Evolutionary conservation across 2,888 invertebrate genomes (phyloP), one percentile per base, ranked within the genome.

Genomic region (Baronia brevicornis): DNA sequence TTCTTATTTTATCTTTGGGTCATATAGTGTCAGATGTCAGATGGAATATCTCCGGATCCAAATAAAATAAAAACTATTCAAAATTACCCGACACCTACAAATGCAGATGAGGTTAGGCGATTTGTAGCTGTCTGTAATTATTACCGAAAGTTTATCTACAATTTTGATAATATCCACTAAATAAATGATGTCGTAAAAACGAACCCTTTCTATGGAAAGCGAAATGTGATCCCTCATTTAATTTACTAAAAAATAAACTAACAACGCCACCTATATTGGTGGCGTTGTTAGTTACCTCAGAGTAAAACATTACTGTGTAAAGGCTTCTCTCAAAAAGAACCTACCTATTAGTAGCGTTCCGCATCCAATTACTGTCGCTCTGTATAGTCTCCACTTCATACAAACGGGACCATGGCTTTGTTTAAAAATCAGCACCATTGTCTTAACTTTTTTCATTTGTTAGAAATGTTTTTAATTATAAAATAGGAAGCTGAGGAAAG

Each of bases 51-150:
- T 8, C 34, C 40, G 9, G 40, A 40, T 20, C 36, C 34, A n/a
- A 23, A 14, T n/a, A 40, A 40, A 29, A 19, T 26, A 13, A 8
- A 3, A 5, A 9, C 15, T 2, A 5, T 41, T 19, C n/a, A 35
- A 35, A 38, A 38, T 34, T 41, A 41, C 8, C 38, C 38, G 4
- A 22, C 5, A 4, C 41, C 41, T n/a, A 23, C 24, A 9, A 33
- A 24, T 8, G 15, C 21, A 3, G 36, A 41, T 15, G 26, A 36
- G 8, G 28, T 36, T 18, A 37, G 19, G 25, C 11, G 28, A 18
- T 38, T 38, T 26, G 28, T 38, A n/a, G 38, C 38, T n/a, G 28
- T 38, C 10, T 20, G 15, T 11, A 33, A 26, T 17, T 38, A 38
- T 20, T 38, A 38, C 10, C 14, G 33, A 28, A 31, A 31, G 7